Evolutionary conservation across 2,888 invertebrate genomes (phyloP).

Genomic region (Schizotus pectinicornis): DNA sequence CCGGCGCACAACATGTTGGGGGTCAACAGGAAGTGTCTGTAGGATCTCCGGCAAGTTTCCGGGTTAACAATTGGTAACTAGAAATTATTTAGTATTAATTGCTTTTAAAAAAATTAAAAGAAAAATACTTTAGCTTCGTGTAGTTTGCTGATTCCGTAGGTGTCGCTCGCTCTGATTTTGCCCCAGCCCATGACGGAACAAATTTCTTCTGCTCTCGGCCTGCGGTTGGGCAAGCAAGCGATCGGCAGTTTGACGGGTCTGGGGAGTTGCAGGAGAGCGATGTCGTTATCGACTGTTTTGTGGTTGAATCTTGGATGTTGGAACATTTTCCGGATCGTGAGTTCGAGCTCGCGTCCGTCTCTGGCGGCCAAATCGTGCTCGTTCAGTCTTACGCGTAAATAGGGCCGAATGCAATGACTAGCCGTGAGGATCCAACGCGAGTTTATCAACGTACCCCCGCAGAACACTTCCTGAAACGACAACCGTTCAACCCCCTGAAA

Average conservation of each 20-base stretch:
- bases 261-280: constrained; percentile 79
- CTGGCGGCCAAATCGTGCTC: constrained; percentile 79
- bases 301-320: constrained; percentile 87
- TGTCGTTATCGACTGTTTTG: constrained; percentile 90
- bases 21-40: constrained; percentile 84
- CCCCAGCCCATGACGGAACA: constrained; percentile 96
- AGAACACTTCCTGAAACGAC: constrained; percentile 77
- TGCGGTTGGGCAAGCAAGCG: constrained; percentile 80
- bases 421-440: constrained; percentile 87
- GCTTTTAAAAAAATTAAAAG: constrained; percentile 2
- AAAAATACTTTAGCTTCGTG: constrained; percentile 80
- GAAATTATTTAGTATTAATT: constrained; percentile 30
- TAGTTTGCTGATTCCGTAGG: constrained; percentile 80
- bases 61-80: constrained; percentile 86
- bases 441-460: constrained; percentile 84
- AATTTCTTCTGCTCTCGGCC: constrained; percentile 69
- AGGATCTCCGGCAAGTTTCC: constrained; percentile 79
- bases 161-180: constrained; percentile 76
- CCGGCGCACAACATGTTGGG: constrained; percentile 95
- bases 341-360: constrained; percentile 80
- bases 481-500: constrained; percentile 22
- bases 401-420: constrained; percentile 82
- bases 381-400: constrained; percentile 81
- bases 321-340: constrained; percentile 75
- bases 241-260: constrained; percentile 50